Evolutionary conservation across 2,797 vertebrate species (phyloP), one percentile per base, ranked within the genome.

Genomic region (Falco peregrinus): DNA sequence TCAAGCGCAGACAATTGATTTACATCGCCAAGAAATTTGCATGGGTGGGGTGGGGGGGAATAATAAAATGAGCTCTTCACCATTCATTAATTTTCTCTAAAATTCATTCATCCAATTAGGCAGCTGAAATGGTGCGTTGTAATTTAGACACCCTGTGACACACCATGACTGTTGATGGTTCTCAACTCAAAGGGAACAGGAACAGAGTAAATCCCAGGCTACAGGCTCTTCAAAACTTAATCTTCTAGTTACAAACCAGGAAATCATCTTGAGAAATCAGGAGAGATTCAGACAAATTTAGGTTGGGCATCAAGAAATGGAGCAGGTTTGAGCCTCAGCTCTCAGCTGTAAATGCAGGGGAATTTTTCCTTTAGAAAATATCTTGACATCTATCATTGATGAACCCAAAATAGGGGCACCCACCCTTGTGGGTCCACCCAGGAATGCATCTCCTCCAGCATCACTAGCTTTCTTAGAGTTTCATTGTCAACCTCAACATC

Each of bases 71-170:
- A 68, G 53, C 87, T 93, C 87, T 93, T 96, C 84, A 89, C 85
- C 95, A 94, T 94, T 96, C 96, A 96, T 97, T 96, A 95, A 87
- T 95, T 95, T 81, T 67, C 48, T 95, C 92, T 75, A 77, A 77
- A 93, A 94, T 94, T 96, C 96, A 93, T 93, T 95, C 95, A 96
- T 91, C 84, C 92, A 94, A 94, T 95, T 94, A 95, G 78, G 95
- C 89, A 95, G 95, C 92, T 93, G 92, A 93, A 96, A 95, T 87
- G 84, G 84, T 10, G 92, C 8, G 45, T 74, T 89, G 89, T 94
- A 87, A 96, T 92, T 96, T 53, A 64, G 92, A 54, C 48, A 87
- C 87, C 96, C 89, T 19, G 96, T 81, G 92, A 96, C 92, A 91
- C 89, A 45, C 79, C 87, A 4, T 31, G 94, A 83, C 91, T 93